phyloP scores from a whole-genome alignment of 2,888 invertebrate species.

The Ectemnius continuus region DNA sequence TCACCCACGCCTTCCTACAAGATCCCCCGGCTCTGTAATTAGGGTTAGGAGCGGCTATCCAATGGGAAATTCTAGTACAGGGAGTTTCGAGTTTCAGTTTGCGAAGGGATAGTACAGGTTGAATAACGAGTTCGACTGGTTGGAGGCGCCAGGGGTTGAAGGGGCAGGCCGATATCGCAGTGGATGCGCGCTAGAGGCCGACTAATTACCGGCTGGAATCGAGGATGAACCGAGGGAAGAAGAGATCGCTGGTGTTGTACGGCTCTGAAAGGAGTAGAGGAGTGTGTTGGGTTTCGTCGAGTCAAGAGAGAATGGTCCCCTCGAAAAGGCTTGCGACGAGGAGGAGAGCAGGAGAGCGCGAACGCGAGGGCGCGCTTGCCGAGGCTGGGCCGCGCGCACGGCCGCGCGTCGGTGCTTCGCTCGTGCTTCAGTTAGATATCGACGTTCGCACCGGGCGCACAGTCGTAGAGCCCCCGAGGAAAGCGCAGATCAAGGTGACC shows the following conservation, averaged over 20 bases:
- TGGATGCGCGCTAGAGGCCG: not conserved
- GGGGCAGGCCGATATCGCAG: no score
- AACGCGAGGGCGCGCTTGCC: constrained; percentile 13
- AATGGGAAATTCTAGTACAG: no score
- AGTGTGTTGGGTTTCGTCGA: not conserved
- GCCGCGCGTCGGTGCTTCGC: constrained; percentile 48
- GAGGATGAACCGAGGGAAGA: not conserved
- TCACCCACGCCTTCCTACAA: no score
- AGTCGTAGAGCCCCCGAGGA: constrained; percentile 29
- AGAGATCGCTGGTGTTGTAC: not conserved
- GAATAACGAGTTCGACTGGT: no score
- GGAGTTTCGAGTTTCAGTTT: no score
- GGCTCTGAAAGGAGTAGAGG: not conserved
- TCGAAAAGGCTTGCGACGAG: not conserved
- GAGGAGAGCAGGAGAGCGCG: constrained; percentile 24
- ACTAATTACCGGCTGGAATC: not conserved
- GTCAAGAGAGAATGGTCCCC: not conserved
- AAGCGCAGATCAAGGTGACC: constrained; percentile 1
- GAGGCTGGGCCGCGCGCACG: constrained; percentile 53
- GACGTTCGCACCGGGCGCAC: constrained; percentile 67
- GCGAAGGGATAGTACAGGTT: no score
- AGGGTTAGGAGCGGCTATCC: no score
- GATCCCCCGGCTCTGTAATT: no score
- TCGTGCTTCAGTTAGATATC: constrained; percentile 69
- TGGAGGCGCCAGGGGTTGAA: no score